Evolutionary conservation across 2,797 vertebrate species (phyloP).

Genomic region (Manis javanica): DNA sequence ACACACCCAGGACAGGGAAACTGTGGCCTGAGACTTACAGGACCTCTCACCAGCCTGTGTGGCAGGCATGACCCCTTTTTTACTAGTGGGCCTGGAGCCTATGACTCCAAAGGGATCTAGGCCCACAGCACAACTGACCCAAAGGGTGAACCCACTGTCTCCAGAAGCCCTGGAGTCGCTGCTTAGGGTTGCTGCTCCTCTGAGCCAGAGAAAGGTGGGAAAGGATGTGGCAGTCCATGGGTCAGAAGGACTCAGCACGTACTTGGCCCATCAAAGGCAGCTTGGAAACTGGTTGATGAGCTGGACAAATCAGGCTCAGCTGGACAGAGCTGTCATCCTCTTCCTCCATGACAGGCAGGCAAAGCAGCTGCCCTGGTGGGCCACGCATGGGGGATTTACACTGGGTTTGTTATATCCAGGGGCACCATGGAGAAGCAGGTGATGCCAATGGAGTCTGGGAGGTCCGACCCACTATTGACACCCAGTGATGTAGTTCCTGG

Average conservation of each 20-base stretch:
- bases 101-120: not conserved
- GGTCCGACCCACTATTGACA: not conserved
- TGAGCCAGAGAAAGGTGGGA: not conserved
- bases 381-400: not conserved
- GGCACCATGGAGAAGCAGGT: not conserved
- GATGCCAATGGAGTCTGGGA: not conserved
- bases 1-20: not conserved
- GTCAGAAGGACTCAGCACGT: not conserved
- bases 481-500: not conserved
- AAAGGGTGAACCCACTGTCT: not conserved
- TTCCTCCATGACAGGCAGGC: not conserved
- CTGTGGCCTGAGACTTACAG: not conserved
- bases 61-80: not conserved
- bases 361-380: not conserved
- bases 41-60: not conserved
- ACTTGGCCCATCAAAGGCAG: not conserved
- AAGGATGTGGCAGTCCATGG: rapidly evolving
- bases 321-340: not conserved
- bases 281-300: too few relatives aligned
- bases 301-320: not conserved
- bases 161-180: not conserved
- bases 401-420: not conserved
- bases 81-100: not conserved
- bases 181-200: not conserved
- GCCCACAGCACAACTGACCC: not conserved